These are phyloP conservation scores for Solenodon paradoxus DNA, from an alignment of 2,113 vertebrate genomes.

Conservation along the genomic window DNA sequence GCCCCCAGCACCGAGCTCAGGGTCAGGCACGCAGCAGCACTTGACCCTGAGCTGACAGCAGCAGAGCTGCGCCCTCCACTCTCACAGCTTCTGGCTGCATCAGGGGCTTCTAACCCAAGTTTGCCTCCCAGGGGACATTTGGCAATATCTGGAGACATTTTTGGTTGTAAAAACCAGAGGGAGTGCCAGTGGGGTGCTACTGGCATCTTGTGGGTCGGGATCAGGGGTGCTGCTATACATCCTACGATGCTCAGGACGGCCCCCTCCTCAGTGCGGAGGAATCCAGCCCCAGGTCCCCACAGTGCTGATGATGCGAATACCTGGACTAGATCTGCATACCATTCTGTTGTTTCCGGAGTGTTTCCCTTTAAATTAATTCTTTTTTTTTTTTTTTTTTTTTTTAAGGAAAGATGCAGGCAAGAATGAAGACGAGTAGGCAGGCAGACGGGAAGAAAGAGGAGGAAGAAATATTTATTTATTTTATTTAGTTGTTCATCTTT, in stretches of 20 bases:
- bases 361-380: not conserved
- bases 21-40: not conserved
- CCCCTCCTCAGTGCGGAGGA: fast-evolving
- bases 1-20: too few species aligned
- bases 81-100: not conserved
- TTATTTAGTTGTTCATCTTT: too few species aligned
- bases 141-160: not conserved
- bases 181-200: not conserved
- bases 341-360: not conserved
- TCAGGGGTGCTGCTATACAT: not conserved
- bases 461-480: too few species aligned
- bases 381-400: too few species aligned
- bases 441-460: too few species aligned
- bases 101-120: not conserved
- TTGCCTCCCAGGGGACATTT: not conserved
- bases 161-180: not conserved
- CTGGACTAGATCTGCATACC: not conserved
- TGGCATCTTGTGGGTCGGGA: not conserved
- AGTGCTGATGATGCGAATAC: not conserved
- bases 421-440: too few species aligned
- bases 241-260: not conserved
- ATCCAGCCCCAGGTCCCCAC: too few species aligned
- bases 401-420: too few species aligned
- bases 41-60: not conserved
- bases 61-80: not conserved